Conservation (phyloP, 2,888 invertebrate species). For the Pammene fasciana region DNA sequence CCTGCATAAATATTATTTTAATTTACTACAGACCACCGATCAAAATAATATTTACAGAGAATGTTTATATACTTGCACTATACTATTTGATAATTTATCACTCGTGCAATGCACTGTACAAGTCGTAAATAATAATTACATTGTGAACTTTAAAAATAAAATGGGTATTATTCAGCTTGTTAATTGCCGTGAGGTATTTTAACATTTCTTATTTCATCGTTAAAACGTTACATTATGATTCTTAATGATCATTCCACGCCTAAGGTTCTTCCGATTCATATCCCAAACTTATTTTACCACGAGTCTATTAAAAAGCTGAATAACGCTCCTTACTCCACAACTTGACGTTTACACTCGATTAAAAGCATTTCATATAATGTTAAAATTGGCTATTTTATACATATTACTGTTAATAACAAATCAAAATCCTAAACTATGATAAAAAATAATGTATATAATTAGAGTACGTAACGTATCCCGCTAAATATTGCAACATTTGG, state of each 20-base stretch:
- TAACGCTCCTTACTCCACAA: slow-evolving; percentile 58
- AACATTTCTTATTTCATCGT: background rate
- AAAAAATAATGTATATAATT: slow-evolving; percentile 62
- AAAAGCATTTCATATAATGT: slow-evolving; percentile 41
- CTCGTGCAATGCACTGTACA: slow-evolving; percentile 50
- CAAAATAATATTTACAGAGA: slow-evolving; percentile 82
- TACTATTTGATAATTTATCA: slow-evolving; percentile 38
- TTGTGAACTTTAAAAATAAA: slow-evolving; percentile 58
- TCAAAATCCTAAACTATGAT: slow-evolving; percentile 51
- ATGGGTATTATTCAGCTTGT: slow-evolving; percentile 13
- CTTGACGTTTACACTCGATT: slow-evolving; percentile 51
- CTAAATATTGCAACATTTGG: slow-evolving; percentile 54
- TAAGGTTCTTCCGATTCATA: background rate
- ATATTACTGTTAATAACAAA: slow-evolving; percentile 53
- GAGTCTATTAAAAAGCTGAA: slow-evolving; percentile 3
- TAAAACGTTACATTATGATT: background rate
- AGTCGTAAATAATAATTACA: slow-evolving; percentile 53
- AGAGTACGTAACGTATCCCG: slow-evolving; percentile 57
- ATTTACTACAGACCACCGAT: slow-evolving; percentile 64
- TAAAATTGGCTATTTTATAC: slow-evolving; percentile 53
- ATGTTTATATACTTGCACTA: slow-evolving; percentile 49
- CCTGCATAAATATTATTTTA: slow-evolving; percentile 82
- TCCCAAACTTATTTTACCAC: background rate
- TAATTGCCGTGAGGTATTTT: background rate
- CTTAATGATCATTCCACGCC: background rate